Evolutionary conservation across 2,888 invertebrate genomes (phyloP).

Genomic region (Elaeidobius kamerunicus): DNA sequence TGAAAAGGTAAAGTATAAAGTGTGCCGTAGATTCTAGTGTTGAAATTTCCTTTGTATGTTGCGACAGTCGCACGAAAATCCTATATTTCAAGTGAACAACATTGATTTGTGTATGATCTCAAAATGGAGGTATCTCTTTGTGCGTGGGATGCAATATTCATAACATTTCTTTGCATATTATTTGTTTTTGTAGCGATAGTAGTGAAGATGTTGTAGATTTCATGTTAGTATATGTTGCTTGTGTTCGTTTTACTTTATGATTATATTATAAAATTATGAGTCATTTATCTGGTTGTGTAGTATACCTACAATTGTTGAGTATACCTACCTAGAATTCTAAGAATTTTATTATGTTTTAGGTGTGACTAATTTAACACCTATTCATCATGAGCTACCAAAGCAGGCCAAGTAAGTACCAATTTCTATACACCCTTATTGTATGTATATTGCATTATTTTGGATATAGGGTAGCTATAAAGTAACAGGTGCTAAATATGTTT

Average conservation of each 20-base stretch:
- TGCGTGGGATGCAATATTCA: constrained; percentile 37
- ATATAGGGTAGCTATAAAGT: no score
- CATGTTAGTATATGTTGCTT: background rate
- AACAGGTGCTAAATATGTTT: no score
- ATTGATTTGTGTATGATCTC: constrained; percentile 31
- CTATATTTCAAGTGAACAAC: background rate
- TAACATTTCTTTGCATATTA: constrained; percentile 9
- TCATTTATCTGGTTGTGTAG: background rate
- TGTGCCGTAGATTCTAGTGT: background rate
- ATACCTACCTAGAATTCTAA: constrained; percentile 9
- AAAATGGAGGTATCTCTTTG: constrained; percentile 48
- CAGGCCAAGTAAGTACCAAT: constrained; percentile 79
- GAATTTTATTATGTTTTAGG: constrained; percentile 38
- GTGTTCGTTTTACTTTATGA: background rate
- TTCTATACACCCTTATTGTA: no score
- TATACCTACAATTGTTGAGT: constrained; percentile 1
- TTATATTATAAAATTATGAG: background rate
- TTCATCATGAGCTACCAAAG: constrained; percentile 84
- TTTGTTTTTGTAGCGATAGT: constrained; percentile 2
- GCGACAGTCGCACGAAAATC: background rate
- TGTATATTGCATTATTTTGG: no score
- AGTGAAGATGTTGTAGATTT: constrained; percentile 8
- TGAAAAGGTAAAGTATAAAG: constrained; percentile 13
- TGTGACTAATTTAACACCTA: constrained; percentile 38
- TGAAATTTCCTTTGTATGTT: background rate